A percentile compares a stretch with the other conserved stretches of the same genome.
Conservation (phyloP, 1,140 invertebrate genomes). For the Drosophila tristis region DNA sequence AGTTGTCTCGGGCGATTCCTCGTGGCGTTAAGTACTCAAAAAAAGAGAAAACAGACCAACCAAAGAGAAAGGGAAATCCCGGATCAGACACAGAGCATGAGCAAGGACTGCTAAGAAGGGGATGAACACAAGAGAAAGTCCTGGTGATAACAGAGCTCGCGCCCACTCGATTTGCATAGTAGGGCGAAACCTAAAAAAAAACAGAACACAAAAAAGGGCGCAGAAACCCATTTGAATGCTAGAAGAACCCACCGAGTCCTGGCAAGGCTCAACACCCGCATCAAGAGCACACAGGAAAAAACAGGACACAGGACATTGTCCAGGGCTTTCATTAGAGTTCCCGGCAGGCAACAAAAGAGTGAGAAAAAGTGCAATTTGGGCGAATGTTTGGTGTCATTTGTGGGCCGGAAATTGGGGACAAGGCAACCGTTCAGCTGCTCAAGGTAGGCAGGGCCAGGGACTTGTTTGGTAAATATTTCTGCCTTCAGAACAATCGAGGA, state of each 20-base stretch:
- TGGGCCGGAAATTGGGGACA: conserved; percentile 14
- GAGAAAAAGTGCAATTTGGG: conserved; percentile 28
- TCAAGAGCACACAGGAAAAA: conserved; percentile 8
- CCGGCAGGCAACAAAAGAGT: neutral
- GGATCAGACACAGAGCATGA: conserved; percentile 1
- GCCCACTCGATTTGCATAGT: conserved; percentile 57
- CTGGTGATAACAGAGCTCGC: conserved; percentile 1
- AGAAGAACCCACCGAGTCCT: too few species aligned
- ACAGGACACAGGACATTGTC: conserved; percentile 34
- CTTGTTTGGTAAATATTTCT: too few species aligned
- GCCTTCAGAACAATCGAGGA: too few species aligned
- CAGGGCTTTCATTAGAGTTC: conserved; percentile 37
- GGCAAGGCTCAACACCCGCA: conserved; percentile 5
- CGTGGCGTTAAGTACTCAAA: conserved; percentile 74
- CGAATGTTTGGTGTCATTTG: conserved; percentile 39
- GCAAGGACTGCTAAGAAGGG: neutral
- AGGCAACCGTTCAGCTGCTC: too few species aligned
- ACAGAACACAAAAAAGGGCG: conserved; percentile 21
- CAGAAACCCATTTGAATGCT: conserved; percentile 17
- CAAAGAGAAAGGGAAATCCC: neutral
- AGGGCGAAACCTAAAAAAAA: neutral
- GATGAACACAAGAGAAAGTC: neutral
- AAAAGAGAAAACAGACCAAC: conserved; percentile 4
- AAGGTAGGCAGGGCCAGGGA: too few species aligned
- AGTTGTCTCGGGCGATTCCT: conserved; percentile 59